Percentiles rank a stretch among this genome's conserved stretches.
Conservation (phyloP, 2,797 vertebrate genomes). For the Leptoclinus maculatus region DNA sequence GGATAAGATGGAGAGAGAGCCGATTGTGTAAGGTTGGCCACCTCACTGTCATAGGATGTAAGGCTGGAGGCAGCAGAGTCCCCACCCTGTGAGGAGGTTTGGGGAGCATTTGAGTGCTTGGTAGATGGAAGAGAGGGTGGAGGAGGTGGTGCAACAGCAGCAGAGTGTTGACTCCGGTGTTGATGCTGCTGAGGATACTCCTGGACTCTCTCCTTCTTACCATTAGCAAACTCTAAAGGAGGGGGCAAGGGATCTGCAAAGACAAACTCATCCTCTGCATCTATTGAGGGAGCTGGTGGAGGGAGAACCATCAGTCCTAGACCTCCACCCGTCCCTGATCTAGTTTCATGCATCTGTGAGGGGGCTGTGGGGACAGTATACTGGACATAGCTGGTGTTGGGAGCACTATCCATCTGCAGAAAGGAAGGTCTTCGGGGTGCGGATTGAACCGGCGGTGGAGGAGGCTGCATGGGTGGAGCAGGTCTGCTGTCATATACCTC, state of each 20-base stretch:
- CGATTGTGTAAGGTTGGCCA: conserved; percentile 93
- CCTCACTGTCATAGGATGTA: conserved; percentile 95
- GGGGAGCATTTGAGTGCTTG: conserved; percentile 69
- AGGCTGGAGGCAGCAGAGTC: conserved; percentile 94
- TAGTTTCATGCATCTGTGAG: conserved; percentile 62
- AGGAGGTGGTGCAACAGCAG: conserved; percentile 59
- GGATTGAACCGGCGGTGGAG: conserved; percentile 75
- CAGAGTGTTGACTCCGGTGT: conserved; percentile 54
- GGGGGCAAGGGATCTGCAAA: conserved; percentile 93
- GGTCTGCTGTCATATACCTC: conserved; percentile 82
- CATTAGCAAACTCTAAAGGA: conserved; percentile 94
- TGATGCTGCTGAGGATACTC: conserved; percentile 72
- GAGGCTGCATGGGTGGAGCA: conserved; percentile 75
- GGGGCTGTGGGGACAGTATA: conserved; percentile 77
- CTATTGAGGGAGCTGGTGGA: conserved; percentile 92
- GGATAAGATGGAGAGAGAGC: conserved; percentile 83
- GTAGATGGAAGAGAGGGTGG: conserved; percentile 75
- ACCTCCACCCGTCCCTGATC: conserved; percentile 62
- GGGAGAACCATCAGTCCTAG: conserved; percentile 90
- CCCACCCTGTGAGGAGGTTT: conserved; percentile 81
- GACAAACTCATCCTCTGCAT: conserved; percentile 93
- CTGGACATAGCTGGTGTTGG: conserved; percentile 76
- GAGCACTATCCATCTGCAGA: conserved; percentile 79
- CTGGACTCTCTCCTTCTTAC: conserved; percentile 85
- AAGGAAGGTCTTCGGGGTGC: conserved; percentile 83